A percentile compares a stretch with the other conserved stretches of the same genome.
Evolutionary conservation across 1,140 invertebrate genomes (phyloP).

Genomic region (Formica exsecta): DNA sequence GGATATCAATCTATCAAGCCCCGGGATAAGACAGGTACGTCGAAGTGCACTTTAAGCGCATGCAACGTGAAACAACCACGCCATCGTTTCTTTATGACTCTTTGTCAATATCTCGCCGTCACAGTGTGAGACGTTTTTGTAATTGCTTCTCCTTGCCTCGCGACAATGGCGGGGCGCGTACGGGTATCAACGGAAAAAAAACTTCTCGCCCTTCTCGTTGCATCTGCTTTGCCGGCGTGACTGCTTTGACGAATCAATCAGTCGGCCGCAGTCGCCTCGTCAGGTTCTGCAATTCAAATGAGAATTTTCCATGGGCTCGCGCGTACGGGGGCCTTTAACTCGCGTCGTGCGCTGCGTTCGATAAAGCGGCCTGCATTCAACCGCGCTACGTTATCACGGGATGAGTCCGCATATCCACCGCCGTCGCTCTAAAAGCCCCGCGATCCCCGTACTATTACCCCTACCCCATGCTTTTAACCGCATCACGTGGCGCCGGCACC

Average conservation of each 20-base stretch:
- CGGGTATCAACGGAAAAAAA: not conserved
- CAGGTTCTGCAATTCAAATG: conserved; percentile 74
- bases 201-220: conserved; percentile 40
- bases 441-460: conserved; percentile 68
- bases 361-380: conserved; percentile 64
- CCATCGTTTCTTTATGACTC: conserved; percentile 13
- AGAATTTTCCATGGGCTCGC: conserved; percentile 66
- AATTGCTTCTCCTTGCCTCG: conserved; percentile 43
- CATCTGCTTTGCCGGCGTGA: conserved; percentile 61
- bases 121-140: conserved; percentile 10
- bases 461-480: conserved; percentile 49
- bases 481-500: conserved; percentile 21
- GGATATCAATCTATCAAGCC: conserved; percentile 27
- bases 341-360: conserved; percentile 48
- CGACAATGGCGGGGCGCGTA: not conserved
- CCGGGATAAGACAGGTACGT: not conserved
- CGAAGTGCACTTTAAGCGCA: conserved; percentile 37
- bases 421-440: conserved; percentile 63
- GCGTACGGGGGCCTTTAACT: conserved; percentile 66
- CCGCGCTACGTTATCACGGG: conserved; percentile 61
- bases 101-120: conserved; percentile 22
- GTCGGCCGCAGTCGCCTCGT: conserved; percentile 51
- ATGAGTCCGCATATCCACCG: conserved; percentile 60
- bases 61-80: conserved; percentile 13
- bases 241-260: conserved; percentile 76